Percentiles rank a stretch among this genome's conserved stretches.
Evolutionary conservation across 1,140 invertebrate genomes (phyloP).

Genomic region (Drosophila littoralis): DNA sequence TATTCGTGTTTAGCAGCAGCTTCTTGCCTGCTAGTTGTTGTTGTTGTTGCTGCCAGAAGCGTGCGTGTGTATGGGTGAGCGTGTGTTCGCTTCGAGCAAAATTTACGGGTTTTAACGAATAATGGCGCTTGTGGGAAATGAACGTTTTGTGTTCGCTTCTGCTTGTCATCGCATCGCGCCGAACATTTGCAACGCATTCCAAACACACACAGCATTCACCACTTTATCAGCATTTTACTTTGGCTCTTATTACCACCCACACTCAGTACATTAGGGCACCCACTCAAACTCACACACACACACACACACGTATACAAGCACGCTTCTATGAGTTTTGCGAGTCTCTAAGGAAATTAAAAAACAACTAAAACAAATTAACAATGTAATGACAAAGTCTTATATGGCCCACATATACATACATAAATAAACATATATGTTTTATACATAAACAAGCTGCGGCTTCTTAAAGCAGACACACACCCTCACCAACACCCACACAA

Average conservation of each 20-base stretch:
- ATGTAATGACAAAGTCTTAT: slow-evolving; percentile 80
- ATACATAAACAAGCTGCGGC: neutral
- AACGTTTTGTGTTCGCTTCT: slow-evolving; percentile 81
- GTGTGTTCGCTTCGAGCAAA: slow-evolving; percentile 71
- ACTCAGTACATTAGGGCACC: slow-evolving; percentile 65
- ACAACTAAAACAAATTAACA: slow-evolving; percentile 83
- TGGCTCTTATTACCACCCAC: slow-evolving; percentile 71
- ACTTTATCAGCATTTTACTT: slow-evolving; percentile 83
- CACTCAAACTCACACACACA: slow-evolving; percentile 4
- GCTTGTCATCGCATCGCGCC: slow-evolving; percentile 74
- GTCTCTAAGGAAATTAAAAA: slow-evolving; percentile 82
- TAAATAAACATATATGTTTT: slow-evolving; percentile 3
- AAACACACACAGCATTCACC: slow-evolving; percentile 64
- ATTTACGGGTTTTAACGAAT: slow-evolving; percentile 82
- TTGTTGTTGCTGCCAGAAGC: slow-evolving; percentile 23
- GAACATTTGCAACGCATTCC: slow-evolving; percentile 61
- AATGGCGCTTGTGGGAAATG: slow-evolving; percentile 82
- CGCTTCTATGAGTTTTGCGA: slow-evolving; percentile 75
- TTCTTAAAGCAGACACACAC: slow-evolving; percentile 16
- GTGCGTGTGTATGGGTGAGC: slow-evolving; percentile 8
- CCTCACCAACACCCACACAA: slow-evolving; percentile 14
- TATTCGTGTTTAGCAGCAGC: slow-evolving; percentile 78
- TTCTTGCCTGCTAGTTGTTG: slow-evolving; percentile 61
- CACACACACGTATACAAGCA: slow-evolving; percentile 15
- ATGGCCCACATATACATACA: slow-evolving; percentile 10